Percentiles rank a stretch among this genome's conserved stretches.
Conservation (phyloP, 2,888 invertebrate species). For the Drosophila barbarae region DNA sequence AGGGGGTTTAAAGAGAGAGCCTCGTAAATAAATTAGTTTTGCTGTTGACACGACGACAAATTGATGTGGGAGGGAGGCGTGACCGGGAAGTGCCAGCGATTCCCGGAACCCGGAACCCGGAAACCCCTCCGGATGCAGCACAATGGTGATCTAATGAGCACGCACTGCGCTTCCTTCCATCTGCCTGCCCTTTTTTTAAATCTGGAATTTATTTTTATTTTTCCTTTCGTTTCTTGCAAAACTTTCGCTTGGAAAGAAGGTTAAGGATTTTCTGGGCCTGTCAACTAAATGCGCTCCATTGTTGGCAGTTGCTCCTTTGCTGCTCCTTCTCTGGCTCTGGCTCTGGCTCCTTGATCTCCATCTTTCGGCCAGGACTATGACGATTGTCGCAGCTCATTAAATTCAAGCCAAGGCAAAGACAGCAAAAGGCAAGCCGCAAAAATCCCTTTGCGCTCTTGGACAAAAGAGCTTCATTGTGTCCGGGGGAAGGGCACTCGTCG, state of each 20-base stretch:
- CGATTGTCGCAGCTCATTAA: slow-evolving; percentile 65
- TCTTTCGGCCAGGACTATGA: slow-evolving; percentile 14
- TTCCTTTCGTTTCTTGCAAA: slow-evolving; percentile 30
- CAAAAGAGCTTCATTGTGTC: slow-evolving; percentile 62
- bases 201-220: slow-evolving; percentile 25
- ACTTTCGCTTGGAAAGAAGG: slow-evolving; percentile 26
- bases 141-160: slow-evolving; percentile 60
- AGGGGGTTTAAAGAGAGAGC: slow-evolving; percentile 36
- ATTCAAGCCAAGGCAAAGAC: slow-evolving; percentile 41
- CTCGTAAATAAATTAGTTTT: slow-evolving; percentile 67
- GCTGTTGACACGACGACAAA: slow-evolving; percentile 61
- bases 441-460: slow-evolving; percentile 47
- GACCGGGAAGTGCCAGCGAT: slow-evolving; percentile 26
- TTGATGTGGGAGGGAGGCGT: slow-evolving; percentile 16
- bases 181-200: neutral
- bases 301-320: slow-evolving; percentile 21
- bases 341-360: slow-evolving; percentile 2
- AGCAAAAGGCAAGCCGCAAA: slow-evolving; percentile 56
- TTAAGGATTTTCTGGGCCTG: neutral
- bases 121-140: slow-evolving; percentile 27
- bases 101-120: slow-evolving; percentile 28
- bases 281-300: slow-evolving; percentile 40
- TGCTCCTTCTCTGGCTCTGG: slow-evolving; percentile 1
- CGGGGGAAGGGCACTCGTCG: slow-evolving; percentile 3
- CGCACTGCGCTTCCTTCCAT: slow-evolving; percentile 22